Percentiles rank a stretch among this genome's conserved stretches.
These are phyloP conservation scores for Bryconaethiops microstoma DNA, from an alignment of 2,797 vertebrate species.

Conservation along the genomic window DNA sequence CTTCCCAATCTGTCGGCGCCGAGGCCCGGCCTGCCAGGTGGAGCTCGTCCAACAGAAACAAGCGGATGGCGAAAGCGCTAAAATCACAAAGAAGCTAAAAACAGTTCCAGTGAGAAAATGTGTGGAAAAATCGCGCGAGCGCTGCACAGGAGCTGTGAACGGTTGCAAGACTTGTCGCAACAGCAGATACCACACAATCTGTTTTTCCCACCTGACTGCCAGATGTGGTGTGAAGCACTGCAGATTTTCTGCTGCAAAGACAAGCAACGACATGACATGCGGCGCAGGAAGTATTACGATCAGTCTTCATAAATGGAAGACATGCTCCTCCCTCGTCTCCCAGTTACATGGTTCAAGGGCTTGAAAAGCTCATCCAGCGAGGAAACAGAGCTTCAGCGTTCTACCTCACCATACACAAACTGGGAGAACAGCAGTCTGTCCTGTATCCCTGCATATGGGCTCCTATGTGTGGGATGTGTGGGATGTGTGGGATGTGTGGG, in stretches of 20 bases:
- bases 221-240: background rate
- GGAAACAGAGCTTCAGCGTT: background rate
- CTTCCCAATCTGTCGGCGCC: constrained; percentile 50
- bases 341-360: too few relatives aligned
- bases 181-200: background rate
- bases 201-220: background rate
- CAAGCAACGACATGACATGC: background rate
- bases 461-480: too few relatives aligned
- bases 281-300: background rate
- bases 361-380: too few relatives aligned
- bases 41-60: constrained; percentile 46
- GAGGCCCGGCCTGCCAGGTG: constrained; percentile 42
- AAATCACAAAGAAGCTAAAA: constrained; percentile 42
- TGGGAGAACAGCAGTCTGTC: background rate
- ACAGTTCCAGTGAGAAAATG: constrained; percentile 21
- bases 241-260: background rate
- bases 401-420: background rate
- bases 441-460: too few relatives aligned
- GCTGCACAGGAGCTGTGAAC: background rate
- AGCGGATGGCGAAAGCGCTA: constrained; percentile 31
- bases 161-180: background rate
- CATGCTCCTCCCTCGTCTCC: background rate
- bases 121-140: background rate
- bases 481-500: too few relatives aligned
- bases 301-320: background rate